phyloP scores from a whole-genome alignment of 2,113 vertebrate genomes.

The Aptenodytes patagonicus region DNA sequence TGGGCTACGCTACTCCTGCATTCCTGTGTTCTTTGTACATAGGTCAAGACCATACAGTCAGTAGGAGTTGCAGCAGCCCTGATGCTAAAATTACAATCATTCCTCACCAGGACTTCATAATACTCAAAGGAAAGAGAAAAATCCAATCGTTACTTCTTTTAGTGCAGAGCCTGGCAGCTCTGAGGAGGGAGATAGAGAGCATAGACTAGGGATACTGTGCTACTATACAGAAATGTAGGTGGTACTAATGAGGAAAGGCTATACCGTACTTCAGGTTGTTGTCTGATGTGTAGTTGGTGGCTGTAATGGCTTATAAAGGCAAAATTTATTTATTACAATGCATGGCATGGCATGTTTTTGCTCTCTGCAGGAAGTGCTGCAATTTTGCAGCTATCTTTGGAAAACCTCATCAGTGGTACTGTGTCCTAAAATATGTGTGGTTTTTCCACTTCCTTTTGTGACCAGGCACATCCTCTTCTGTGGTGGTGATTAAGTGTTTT shows the following conservation, averaged over 20 bases:
- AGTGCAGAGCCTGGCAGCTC: background rate
- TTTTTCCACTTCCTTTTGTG: constrained; percentile 3
- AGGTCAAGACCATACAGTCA: background rate
- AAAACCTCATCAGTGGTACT: background rate
- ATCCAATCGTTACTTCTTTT: background rate
- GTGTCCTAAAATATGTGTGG: background rate
- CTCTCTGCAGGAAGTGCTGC: background rate
- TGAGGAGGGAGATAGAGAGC: background rate
- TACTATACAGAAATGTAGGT: background rate
- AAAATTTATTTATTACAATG: background rate
- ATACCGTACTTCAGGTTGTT: rapidly evolving
- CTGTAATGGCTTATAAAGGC: background rate
- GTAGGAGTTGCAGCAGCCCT: background rate
- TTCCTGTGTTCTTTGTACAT: background rate
- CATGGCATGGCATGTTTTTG: background rate
- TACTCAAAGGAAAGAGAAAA: background rate
- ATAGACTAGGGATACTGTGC: background rate
- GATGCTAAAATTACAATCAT: background rate
- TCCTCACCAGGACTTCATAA: background rate
- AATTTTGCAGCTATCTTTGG: background rate
- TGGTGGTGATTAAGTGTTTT: background rate
- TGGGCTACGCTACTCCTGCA: background rate
- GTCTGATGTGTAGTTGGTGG: background rate
- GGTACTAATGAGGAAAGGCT: background rate
- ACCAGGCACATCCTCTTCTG: background rate